phyloP scores from a whole-genome alignment of 2,888 invertebrate genomes.

The Dysmachus trigonus region DNA sequence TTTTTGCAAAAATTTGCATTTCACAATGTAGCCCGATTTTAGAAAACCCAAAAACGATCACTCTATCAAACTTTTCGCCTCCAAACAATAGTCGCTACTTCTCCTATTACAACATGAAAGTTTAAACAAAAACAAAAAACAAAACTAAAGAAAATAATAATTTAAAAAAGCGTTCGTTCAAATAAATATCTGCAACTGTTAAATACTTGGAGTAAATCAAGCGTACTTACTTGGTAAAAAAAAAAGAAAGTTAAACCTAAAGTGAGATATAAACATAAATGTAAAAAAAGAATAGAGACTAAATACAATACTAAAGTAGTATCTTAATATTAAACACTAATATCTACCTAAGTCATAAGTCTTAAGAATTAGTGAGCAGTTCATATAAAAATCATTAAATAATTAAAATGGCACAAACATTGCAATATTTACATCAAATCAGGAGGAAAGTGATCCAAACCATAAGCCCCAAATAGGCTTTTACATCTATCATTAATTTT shows the following conservation, averaged over 20 bases:
- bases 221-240: neutral
- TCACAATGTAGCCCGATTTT: neutral
- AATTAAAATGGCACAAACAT: conserved; percentile 31
- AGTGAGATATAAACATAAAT: neutral
- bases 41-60: neutral
- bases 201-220: conserved; percentile 14
- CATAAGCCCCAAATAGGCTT: neutral
- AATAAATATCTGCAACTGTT: neutral
- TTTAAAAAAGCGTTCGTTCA: neutral
- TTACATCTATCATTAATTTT: neutral
- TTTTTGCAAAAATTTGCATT: no score
- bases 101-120: neutral
- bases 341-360: neutral
- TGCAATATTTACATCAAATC: conserved; percentile 16
- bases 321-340: conserved; percentile 3
- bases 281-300: neutral
- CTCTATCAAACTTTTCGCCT: no score
- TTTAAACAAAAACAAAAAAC: neutral
- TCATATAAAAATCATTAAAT: conserved; percentile 18
- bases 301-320: neutral
- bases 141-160: neutral
- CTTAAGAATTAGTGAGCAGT: conserved; percentile 28
- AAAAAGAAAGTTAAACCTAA: neutral
- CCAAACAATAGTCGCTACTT: neutral
- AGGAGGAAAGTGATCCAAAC: neutral